phyloP scores from a whole-genome alignment of 2,797 vertebrate species.

The Gadopsis bispinosus region DNA sequence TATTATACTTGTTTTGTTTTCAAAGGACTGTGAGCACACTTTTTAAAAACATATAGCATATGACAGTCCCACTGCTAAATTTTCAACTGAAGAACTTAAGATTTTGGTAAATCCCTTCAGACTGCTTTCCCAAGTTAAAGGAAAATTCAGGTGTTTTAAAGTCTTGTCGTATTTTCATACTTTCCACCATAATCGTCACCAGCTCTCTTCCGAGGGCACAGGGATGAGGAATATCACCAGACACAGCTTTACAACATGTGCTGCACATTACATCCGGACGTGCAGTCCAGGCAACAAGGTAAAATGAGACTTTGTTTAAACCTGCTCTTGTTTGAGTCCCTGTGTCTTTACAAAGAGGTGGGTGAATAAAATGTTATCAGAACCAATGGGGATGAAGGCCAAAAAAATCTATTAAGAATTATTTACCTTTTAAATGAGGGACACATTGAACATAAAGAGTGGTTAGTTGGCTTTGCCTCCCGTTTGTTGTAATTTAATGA shows the following conservation, averaged over 20 bases:
- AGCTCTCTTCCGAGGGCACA: background rate
- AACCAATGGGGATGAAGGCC: background rate
- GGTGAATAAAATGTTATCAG: background rate
- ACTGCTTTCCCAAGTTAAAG: background rate
- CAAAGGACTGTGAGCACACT: background rate
- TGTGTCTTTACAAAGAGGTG: background rate
- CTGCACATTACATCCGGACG: background rate
- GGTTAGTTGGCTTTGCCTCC: constrained; percentile 15
- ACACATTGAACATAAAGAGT: constrained; percentile 7
- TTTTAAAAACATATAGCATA: background rate
- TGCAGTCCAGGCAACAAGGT: background rate
- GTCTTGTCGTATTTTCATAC: background rate
- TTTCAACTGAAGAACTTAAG: background rate
- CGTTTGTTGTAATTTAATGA: constrained; percentile 18
- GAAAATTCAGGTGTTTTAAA: constrained; percentile 15
- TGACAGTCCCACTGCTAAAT: background rate
- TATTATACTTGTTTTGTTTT: constrained; percentile 26
- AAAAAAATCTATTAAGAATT: background rate
- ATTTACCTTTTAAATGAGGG: background rate
- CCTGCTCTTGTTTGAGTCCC: background rate
- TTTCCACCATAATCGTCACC: background rate
- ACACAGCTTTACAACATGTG: background rate
- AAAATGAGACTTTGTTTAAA: background rate
- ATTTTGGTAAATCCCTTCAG: background rate
- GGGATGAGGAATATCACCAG: background rate